Evolutionary conservation across 2,113 vertebrate species (phyloP), one percentile per base, ranked within the genome.

Genomic region (Hippocampus mohnikei): DNA sequence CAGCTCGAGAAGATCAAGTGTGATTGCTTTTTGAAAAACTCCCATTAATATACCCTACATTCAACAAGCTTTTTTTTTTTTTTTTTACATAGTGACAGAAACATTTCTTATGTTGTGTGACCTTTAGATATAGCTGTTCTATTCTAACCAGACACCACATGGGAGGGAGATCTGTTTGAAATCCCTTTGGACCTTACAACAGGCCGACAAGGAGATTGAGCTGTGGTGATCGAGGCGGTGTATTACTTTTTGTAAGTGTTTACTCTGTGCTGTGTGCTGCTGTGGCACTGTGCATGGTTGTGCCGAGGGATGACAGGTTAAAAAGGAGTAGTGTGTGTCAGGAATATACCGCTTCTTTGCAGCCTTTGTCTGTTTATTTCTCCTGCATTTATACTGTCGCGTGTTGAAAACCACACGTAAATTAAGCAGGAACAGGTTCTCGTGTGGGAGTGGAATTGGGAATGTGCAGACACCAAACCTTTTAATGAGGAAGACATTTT

Each of bases 401-500:
- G 81, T 81, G 85, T 85, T 84, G 87, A 84, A 90, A 84, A 37
- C 79, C 85, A 86, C 69, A 80, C 72, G 76, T 91, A 92, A 93
- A 88, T 92, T 91, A 92, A 85, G 79, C 74, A 81, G 70, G 71
- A 79, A 78, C 79, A 81, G 82, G 81, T 70, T 82, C 84, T 84
- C 33, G 74, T 75, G 81, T 79, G 83, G 84, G 84, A 84, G 84
- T 81, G 83, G 73, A 83, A 86, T 72, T 72, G 61, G 75, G 80
- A 74, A 87, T 84, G 79, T 68, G 71, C 79, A 84, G 84, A 85
- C 83, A 83, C 86, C 74, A 85, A 85, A 87, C 74, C 79, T 90
- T 89, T 85, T 93, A 93, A 91, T 91, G 88, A 90, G 87, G 84
- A 73, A 76, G 81, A 87, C 74, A 81, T 90, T 90, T 86, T 89